A percentile compares a stretch with the other conserved stretches of the same genome.
phyloP scores from a whole-genome alignment of 1,140 invertebrate genomes.

The Geopemphigus sp. region DNA sequence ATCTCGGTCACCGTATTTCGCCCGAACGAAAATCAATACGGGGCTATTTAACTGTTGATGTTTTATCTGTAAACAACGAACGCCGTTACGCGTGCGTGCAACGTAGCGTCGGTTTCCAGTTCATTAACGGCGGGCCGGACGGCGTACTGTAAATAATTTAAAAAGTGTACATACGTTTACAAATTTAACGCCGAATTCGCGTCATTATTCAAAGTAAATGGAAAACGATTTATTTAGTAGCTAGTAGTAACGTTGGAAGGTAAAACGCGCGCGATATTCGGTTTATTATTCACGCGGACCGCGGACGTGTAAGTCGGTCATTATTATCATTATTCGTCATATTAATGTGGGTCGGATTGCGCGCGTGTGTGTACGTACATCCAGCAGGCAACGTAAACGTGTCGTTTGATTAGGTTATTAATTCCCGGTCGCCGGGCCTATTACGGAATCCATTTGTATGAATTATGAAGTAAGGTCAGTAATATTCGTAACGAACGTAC shows the following conservation, averaged over 20 bases:
- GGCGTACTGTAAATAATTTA: too few species aligned
- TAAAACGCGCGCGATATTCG: not conserved
- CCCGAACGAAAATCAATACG: too few species aligned
- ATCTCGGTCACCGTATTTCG: too few species aligned
- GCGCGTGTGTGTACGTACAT: too few species aligned
- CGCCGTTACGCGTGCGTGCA: too few species aligned
- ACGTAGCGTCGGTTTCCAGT: too few species aligned
- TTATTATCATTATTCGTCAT: constrained; percentile 17
- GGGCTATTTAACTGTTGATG: too few species aligned
- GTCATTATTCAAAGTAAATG: not conserved
- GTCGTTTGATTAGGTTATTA: constrained; percentile 2
- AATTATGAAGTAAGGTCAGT: not conserved
- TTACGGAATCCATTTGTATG: not conserved
- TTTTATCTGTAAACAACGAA: too few species aligned
- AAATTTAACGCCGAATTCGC: not conserved
- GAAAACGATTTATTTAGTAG: not conserved
- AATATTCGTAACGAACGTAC: not conserved
- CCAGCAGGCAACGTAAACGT: not conserved
- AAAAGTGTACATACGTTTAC: too few species aligned
- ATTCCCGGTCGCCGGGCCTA: not conserved
- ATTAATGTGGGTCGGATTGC: not conserved
- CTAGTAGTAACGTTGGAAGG: not conserved
- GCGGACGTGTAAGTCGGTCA: not conserved
- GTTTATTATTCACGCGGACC: too few species aligned
- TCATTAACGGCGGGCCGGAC: too few species aligned